Evolutionary conservation across 35 echinoderm and acorn worm species (phyloP).

Genomic region (Ptychodera flava): DNA sequence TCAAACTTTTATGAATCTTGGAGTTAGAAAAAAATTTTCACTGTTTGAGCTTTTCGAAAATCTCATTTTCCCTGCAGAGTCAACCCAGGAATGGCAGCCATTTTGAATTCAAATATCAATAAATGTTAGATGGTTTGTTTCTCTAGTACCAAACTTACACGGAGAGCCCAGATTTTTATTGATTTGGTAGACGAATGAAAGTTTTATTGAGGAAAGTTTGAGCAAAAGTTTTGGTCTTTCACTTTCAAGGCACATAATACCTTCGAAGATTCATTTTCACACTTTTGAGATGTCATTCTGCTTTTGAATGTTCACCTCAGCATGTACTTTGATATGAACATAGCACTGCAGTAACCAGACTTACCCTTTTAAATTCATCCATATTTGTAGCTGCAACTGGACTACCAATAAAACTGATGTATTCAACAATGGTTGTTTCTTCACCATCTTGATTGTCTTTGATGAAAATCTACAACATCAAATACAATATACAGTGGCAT

Average conservation of each 20-base stretch:
- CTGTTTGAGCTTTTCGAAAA: too few relatives aligned
- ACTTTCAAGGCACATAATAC: not conserved
- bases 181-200: not conserved
- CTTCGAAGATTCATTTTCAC: not conserved
- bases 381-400: slow-evolving; percentile 74
- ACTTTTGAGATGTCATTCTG: not conserved
- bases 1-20: too few relatives aligned
- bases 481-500: too few relatives aligned
- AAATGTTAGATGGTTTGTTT: too few relatives aligned
- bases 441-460: slow-evolving; percentile 68
- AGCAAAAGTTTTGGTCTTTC: too few relatives aligned
- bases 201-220: too few relatives aligned
- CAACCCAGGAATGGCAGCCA: too few relatives aligned
- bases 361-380: slow-evolving; percentile 96
- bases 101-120: too few relatives aligned
- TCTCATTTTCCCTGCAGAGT: not conserved
- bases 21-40: too few relatives aligned
- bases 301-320: not conserved
- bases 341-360: slow-evolving; percentile 10
- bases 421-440: slow-evolving; percentile 58
- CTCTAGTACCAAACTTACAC: too few relatives aligned
- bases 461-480: slow-evolving; percentile 55
- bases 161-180: not conserved
- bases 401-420: slow-evolving; percentile 65
- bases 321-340: not conserved